Evolutionary conservation across 1,140 invertebrate species (phyloP).

Genomic region (Macrobrachium nipponense): DNA sequence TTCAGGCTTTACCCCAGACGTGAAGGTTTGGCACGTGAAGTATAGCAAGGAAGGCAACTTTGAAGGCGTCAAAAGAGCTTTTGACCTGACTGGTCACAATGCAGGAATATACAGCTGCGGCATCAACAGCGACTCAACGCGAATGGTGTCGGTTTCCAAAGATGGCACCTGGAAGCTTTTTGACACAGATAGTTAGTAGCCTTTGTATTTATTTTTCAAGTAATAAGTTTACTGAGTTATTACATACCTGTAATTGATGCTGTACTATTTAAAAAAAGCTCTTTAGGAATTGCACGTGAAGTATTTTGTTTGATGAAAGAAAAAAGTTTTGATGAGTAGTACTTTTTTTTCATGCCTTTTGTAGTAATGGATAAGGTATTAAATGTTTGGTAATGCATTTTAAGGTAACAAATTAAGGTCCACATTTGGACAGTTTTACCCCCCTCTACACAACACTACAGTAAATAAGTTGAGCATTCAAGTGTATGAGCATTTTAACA

Average conservation of each 20-base stretch:
- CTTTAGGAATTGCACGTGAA: too few species aligned
- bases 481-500: too few species aligned
- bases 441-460: too few species aligned
- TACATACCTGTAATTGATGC: background rate
- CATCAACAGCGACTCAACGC: slow-evolving; percentile 83
- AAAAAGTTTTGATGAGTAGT: too few species aligned
- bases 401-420: too few species aligned
- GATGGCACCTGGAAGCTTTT: slow-evolving; percentile 89
- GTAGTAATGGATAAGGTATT: too few species aligned
- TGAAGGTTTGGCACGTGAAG: slow-evolving; percentile 85
- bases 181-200: slow-evolving; percentile 80
- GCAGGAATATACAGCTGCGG: slow-evolving; percentile 84
- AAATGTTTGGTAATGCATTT: too few species aligned
- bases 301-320: too few species aligned
- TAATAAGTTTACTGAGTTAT: background rate
- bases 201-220: background rate
- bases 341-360: too few species aligned
- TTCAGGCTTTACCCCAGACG: slow-evolving; percentile 85
- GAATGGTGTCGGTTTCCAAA: slow-evolving; percentile 87
- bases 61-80: slow-evolving; percentile 80
- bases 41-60: slow-evolving; percentile 83
- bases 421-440: too few species aligned
- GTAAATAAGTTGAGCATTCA: too few species aligned
- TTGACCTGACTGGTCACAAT: slow-evolving; percentile 84
- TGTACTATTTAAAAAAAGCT: too few species aligned